phyloP scores from a whole-genome alignment of 2,113 vertebrate genomes.

The Lepisosteus oculatus region DNA sequence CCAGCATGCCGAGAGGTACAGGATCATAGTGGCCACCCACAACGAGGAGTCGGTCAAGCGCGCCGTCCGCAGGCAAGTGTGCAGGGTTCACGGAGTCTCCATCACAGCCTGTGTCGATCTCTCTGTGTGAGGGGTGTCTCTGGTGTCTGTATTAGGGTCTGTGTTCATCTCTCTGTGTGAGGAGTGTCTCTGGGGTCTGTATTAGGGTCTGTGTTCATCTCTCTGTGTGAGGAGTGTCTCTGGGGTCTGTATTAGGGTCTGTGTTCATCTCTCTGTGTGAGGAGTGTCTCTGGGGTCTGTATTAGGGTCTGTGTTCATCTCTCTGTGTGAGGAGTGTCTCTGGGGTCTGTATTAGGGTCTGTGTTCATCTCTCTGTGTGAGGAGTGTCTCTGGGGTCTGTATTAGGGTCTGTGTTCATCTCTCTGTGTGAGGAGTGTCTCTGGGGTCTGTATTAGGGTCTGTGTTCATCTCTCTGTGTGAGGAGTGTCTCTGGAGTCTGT shows the following conservation, averaged over 20 bases:
- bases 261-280: neutral
- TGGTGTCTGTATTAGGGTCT: neutral
- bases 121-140: neutral
- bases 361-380: neutral
- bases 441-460: neutral
- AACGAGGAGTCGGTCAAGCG: conserved; percentile 77
- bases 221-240: neutral
- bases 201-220: neutral
- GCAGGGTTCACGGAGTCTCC: conserved; percentile 30
- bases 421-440: neutral
- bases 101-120: neutral
- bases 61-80: conserved; percentile 54
- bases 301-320: neutral
- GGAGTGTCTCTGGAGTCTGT: too few species aligned
- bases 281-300: too few species aligned
- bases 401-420: neutral
- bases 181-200: too few species aligned
- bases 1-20: conserved; percentile 52
- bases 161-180: neutral
- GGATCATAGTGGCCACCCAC: conserved; percentile 83
- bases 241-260: neutral
- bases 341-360: neutral
- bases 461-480: neutral
- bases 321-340: neutral
- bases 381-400: too few species aligned